These are phyloP conservation scores for Parnassius apollo DNA, from an alignment of 2,888 invertebrate species.

Conservation along the genomic window DNA sequence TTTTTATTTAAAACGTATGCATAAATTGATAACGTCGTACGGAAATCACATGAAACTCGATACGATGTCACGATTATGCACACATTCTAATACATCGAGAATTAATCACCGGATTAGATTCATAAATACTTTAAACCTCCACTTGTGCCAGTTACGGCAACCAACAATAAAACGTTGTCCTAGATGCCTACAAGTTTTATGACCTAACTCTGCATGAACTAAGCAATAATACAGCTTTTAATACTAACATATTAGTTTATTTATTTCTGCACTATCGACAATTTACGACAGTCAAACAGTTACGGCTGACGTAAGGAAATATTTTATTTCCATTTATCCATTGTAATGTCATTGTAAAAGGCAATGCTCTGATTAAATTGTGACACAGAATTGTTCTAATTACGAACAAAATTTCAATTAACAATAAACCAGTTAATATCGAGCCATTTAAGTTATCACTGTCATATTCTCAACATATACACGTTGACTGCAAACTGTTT, in stretches of 20 bases:
- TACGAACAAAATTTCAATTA: conserved; percentile 22
- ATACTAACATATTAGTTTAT: conserved; percentile 8
- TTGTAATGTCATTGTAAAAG: conserved; percentile 25
- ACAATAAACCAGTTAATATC: conserved; percentile 16
- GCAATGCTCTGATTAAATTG: conserved; percentile 21
- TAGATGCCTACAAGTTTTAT: conserved; percentile 56
- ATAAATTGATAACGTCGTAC: conserved; percentile 36
- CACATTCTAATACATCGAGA: conserved; percentile 22
- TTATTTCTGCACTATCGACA: conserved; percentile 2
- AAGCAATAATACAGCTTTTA: conserved; percentile 13
- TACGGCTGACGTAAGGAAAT: conserved; percentile 12
- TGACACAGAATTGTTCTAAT: conserved; percentile 23
- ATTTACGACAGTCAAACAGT: conserved; percentile 1
- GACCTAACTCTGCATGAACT: conserved; percentile 39
- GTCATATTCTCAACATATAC: conserved; percentile 3
- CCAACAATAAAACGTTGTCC: conserved; percentile 58
- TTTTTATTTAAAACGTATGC: conserved; percentile 31
- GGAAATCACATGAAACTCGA: conserved; percentile 27
- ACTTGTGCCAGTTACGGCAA: conserved; percentile 43
- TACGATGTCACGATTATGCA: not conserved
- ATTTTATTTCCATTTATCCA: conserved; percentile 17
- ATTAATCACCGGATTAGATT: conserved; percentile 43
- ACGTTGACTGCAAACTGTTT: not conserved
- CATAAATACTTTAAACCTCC: conserved; percentile 46
- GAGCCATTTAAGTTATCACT: not conserved